These are phyloP conservation scores for Aphelinus certus DNA, from an alignment of 1,140 invertebrate genomes.

Conservation along the genomic window DNA sequence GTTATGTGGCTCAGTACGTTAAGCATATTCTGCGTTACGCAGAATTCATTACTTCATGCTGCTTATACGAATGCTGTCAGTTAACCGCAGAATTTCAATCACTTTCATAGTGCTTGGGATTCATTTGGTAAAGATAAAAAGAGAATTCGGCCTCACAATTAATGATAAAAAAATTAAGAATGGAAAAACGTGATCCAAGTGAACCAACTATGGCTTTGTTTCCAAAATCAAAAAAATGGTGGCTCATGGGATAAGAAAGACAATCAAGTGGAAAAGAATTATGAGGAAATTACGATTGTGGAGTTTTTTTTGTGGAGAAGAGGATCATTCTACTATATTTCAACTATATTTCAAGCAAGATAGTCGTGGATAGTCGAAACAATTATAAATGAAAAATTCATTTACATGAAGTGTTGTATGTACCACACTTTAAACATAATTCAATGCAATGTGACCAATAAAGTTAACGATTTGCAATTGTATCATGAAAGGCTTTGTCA, in stretches of 20 bases:
- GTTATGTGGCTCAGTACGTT: too few relatives aligned
- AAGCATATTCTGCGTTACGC: too few relatives aligned
- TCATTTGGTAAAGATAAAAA: conserved; percentile 35
- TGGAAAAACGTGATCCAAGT: neutral
- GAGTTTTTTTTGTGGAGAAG: too few relatives aligned
- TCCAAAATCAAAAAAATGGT: too few relatives aligned
- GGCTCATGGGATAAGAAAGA: too few relatives aligned
- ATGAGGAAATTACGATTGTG: too few relatives aligned
- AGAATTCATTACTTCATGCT: neutral
- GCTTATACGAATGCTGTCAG: conserved; percentile 5
- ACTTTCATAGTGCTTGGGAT: conserved; percentile 50
- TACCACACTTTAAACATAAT: conserved; percentile 1
- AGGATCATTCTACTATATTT: too few relatives aligned
- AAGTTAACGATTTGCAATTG: neutral
- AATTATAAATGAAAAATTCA: neutral
- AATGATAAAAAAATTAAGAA: neutral
- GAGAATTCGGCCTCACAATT: neutral
- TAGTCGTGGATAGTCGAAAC: neutral
- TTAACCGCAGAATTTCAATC: conserved; percentile 47
- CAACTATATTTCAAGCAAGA: too few relatives aligned
- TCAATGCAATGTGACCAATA: neutral
- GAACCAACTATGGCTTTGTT: neutral
- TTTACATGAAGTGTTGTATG: neutral
- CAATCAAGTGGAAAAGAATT: too few relatives aligned
- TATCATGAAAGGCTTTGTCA: conserved; percentile 1